These are phyloP conservation scores for Acanthiza pusilla DNA, from an alignment of 2,797 vertebrate genomes.

Conservation along the genomic window DNA sequence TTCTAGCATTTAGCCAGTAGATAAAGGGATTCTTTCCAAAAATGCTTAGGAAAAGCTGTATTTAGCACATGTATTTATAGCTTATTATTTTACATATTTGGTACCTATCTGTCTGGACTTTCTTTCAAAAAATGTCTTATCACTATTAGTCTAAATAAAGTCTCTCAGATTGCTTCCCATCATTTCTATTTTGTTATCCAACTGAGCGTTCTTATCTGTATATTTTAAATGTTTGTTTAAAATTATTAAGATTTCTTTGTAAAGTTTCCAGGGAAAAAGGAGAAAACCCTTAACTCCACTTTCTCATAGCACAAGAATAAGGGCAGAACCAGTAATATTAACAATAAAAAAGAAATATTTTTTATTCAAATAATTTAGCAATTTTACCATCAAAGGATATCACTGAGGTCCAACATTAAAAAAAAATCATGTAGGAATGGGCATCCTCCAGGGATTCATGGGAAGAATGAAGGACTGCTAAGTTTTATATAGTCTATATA, in stretches of 20 bases:
- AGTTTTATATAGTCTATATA: neutral
- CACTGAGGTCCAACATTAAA: neutral
- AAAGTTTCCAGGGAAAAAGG: constrained; percentile 7
- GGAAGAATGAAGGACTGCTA: neutral
- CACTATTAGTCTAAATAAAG: constrained; percentile 26
- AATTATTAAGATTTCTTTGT: constrained; percentile 21
- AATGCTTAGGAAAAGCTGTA: neutral
- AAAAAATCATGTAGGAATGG: neutral
- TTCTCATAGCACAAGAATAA: neutral
- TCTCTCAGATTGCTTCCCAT: neutral
- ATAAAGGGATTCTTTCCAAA: neutral
- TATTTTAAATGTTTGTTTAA: constrained; percentile 36
- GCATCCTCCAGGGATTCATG: neutral
- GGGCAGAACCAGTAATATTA: neutral
- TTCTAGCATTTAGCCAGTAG: neutral
- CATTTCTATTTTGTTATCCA: constrained; percentile 10
- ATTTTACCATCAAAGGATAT: neutral
- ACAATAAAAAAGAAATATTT: neutral
- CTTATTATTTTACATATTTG: constrained; percentile 33
- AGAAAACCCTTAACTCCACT: neutral
- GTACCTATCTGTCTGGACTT: constrained; percentile 16
- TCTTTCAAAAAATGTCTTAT: constrained; percentile 2
- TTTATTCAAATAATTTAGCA: neutral
- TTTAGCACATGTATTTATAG: constrained; percentile 1
- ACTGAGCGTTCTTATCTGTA: neutral